A percentile compares a stretch with the other conserved stretches of the same genome.
phyloP scores from a whole-genome alignment of 1,140 invertebrate species.

The Penaeus indicus region DNA sequence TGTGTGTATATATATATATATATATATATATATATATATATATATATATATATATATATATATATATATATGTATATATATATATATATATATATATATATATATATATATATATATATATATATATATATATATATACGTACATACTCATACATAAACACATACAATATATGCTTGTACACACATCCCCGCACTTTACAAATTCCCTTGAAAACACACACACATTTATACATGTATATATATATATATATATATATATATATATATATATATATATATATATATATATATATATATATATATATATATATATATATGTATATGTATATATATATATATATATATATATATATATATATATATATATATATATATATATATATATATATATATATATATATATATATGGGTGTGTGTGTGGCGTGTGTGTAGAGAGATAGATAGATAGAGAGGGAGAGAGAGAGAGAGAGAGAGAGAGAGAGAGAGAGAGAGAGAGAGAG shows the following conservation, averaged over 20 bases:
- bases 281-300: too few relatives aligned
- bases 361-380: neutral
- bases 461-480: neutral
- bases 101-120: constrained; percentile 30
- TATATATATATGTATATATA: neutral
- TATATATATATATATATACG: constrained; percentile 17
- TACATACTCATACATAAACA: neutral
- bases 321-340: neutral
- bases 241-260: too few relatives aligned
- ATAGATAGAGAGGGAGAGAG: neutral
- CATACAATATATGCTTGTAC: neutral
- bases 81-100: constrained; percentile 1
- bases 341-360: constrained; percentile 3
- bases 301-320: too few relatives aligned
- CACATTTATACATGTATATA: neutral
- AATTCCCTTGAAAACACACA: neutral
- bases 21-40: neutral
- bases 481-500: neutral
- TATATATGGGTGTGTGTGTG: neutral
- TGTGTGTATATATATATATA: constrained; percentile 11
- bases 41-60: constrained; percentile 9
- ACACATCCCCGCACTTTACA: neutral
- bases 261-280: too few relatives aligned
- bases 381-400: neutral
- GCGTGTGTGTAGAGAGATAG: neutral